Base-by-base conservation (phyloP, 2,888 invertebrate genomes). In the Thalpophila matura region DNA sequence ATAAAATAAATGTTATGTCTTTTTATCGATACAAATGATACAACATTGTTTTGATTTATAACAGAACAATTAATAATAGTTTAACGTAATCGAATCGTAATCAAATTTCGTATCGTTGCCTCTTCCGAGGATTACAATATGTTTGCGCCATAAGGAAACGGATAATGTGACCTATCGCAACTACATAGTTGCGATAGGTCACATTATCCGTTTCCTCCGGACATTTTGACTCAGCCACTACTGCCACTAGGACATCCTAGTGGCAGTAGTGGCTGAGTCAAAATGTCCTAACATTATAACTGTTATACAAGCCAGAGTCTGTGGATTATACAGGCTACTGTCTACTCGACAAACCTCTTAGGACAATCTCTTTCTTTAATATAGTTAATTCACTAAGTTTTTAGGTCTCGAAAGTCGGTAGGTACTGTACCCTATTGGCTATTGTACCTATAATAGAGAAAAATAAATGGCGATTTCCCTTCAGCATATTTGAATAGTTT, bases 301-400 rank as follows among this genome's bases (percentile, higher is more conserved):
- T 4, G 31, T 63, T 63, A 66, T 31, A 66, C 38, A 63, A 63
- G 31, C 12, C 3, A 31, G 12, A 45, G 6, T 22, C 7, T 38
- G 1, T 24, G 31, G 3, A 26, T 10, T n/a, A 26, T 10, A 27
- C 40, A n/a, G n/a, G n/a, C n/a, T n/a, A n/a, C n/a, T n/a, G n/a
- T n/a, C n/a, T n/a, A n/a, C n/a, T n/a, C n/a, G n/a, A n/a, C n/a
- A n/a, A n/a, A n/a, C n/a, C n/a, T n/a, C n/a, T n/a, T n/a, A n/a
- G n/a, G n/a, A n/a, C n/a, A n/a, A n/a, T n/a, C n/a, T n/a, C n/a
- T n/a, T n/a, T n/a, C n/a, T n/a, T n/a, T n/a, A n/a, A n/a, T n/a
- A n/a, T n/a, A n/a, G n/a, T n/a, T n/a, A n/a, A n/a, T n/a, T n/a
- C n/a, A n/a, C n/a, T n/a, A n/a, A n/a, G n/a, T n/a, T n/a, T n/a